A percentile compares a stretch with the other conserved stretches of the same genome.
Conservation (phyloP, 2,888 invertebrate species). For the Pandemis cinnamomeana region DNA sequence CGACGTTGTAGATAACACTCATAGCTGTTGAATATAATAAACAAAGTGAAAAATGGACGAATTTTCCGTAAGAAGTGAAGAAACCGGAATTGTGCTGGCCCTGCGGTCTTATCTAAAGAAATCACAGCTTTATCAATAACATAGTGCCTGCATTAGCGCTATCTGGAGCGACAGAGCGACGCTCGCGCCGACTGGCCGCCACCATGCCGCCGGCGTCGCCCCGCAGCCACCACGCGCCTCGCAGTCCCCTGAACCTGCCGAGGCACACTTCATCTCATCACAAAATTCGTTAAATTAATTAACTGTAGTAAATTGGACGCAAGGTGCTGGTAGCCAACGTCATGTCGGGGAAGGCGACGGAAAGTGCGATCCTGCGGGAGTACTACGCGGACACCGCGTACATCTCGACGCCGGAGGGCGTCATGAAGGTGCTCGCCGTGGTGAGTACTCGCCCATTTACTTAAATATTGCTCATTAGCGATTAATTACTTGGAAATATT, state of each 20-base stretch:
- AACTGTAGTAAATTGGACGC: background rate
- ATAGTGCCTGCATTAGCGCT: background rate
- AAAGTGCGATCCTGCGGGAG: slow-evolving; percentile 49
- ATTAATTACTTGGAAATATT: too few species aligned
- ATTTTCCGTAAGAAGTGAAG: background rate
- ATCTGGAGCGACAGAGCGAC: slow-evolving; percentile 10
- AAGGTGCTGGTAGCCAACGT: background rate
- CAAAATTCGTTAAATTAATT: background rate
- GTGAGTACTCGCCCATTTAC: slow-evolving; percentile 48
- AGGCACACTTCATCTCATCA: too few species aligned
- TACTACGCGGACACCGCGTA: slow-evolving; percentile 62
- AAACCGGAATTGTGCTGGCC: background rate
- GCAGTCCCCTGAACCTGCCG: background rate
- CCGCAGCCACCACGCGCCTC: background rate
- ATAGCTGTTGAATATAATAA: too few species aligned
- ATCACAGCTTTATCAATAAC: slow-evolving; percentile 24
- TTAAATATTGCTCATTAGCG: too few species aligned
- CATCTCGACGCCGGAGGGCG: slow-evolving; percentile 59
- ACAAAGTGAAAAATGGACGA: too few species aligned
- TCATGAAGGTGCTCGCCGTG: slow-evolving; percentile 59
- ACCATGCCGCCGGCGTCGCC: background rate
- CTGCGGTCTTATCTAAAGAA: slow-evolving; percentile 25
- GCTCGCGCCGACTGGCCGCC: background rate
- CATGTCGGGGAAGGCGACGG: slow-evolving; percentile 3
- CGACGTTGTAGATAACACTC: too few species aligned